Evolutionary conservation across 2,888 invertebrate species (phyloP), one percentile per base, ranked within the genome.

Genomic region (Athrips mouffetella): DNA sequence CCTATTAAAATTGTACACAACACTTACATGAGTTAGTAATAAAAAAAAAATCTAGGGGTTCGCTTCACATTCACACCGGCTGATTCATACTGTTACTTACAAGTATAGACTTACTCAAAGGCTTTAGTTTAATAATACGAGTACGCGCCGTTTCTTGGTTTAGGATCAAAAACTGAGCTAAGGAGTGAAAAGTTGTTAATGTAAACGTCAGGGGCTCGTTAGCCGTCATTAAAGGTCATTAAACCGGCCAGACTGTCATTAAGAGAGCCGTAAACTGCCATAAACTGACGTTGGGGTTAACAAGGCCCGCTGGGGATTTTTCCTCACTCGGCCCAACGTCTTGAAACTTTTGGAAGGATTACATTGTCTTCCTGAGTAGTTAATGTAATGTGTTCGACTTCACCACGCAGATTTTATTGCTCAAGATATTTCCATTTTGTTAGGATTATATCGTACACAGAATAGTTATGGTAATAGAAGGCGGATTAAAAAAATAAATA

Each of bases 151-250:
- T n/a, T n/a, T n/a, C n/a, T n/a, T n/a, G n/a, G n/a, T n/a, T n/a
- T n/a, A n/a, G n/a, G n/a, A n/a, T n/a, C n/a, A n/a, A 45, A n/a
- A 50, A 33, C 46, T 50, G 42, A 40, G 13, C 35, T n/a, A 35
- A 18, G 64, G 66, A 72, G 70, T 67, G 60, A 54, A 45, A 73
- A 74, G 75, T 69, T 71, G 73, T 69, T 65, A 70, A 72, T 62
- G 60, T 62, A 67, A 70, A 63, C 69, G 48, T 54, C 53, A 23
- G 63, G 63, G 66, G 70, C 70, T 73, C 77, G 67, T 77, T 73
- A 56, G 57, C 61, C 63, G 67, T 73, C 80, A 79, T 82, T 80
- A 72, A 67, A 60, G 62, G 70, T 65, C 79, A 79, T 84, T 83
- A 82, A 73, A 67, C 65, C 53, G 60, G 63, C 60, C 54, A 52